These are phyloP conservation scores for Cephus spinipes DNA, from an alignment of 2,888 invertebrate genomes.

Conservation along the genomic window DNA sequence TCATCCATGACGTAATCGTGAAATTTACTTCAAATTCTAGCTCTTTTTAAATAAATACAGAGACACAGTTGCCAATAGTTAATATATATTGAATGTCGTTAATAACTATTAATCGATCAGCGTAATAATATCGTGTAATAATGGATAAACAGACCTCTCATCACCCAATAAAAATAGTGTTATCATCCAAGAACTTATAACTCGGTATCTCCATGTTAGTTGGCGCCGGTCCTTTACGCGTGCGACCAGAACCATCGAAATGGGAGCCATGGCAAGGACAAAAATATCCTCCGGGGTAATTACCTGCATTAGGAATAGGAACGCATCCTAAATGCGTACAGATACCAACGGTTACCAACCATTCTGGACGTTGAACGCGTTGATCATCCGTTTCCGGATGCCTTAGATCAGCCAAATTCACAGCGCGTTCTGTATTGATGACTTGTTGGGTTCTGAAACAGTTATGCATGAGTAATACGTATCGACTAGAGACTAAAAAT, in stretches of 20 bases:
- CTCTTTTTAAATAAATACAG: not conserved
- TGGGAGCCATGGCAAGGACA: constrained; percentile 90
- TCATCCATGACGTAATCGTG: not conserved
- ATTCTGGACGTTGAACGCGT: constrained; percentile 76
- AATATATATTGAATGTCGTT: not conserved
- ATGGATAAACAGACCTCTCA: not conserved
- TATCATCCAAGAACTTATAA: constrained; percentile 70
- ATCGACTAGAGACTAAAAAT: no score
- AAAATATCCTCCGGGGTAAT: constrained; percentile 79
- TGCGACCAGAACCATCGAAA: constrained; percentile 81
- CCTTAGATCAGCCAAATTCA: constrained; percentile 73
- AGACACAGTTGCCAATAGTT: not conserved
- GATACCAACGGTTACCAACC: constrained; percentile 83
- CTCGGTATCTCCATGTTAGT: constrained; percentile 77
- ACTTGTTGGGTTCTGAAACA: constrained; percentile 72
- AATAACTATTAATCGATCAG: not conserved
- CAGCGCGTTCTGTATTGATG: constrained; percentile 73
- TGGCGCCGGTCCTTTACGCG: constrained; percentile 82
- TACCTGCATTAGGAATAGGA: constrained; percentile 78
- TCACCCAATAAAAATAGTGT: constrained; percentile 71
- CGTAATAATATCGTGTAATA: not conserved
- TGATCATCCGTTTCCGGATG: constrained; percentile 79
- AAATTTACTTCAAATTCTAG: not conserved
- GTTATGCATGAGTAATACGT: not conserved
- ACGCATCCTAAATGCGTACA: constrained; percentile 89